Conservation (phyloP, 2,797 vertebrate species). For the Telmatherina bonti region DNA sequence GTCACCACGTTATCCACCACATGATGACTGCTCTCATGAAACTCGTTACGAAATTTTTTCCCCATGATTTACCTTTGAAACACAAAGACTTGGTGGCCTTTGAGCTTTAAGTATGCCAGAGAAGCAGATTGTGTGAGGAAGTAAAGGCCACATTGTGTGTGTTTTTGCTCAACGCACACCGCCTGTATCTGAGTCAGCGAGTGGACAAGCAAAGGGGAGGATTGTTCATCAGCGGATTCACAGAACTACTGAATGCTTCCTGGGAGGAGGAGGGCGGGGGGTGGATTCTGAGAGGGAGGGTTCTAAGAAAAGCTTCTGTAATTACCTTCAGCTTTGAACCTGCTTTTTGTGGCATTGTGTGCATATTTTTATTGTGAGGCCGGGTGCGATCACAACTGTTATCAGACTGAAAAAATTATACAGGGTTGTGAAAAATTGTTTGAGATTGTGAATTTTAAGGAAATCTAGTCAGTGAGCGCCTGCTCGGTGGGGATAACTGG, state of each 20-base stretch:
- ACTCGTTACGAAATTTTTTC: constrained; percentile 49
- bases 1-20: constrained; percentile 23
- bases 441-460: constrained; percentile 19
- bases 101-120: constrained; percentile 40
- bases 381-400: constrained; percentile 30
- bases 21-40: constrained; percentile 56
- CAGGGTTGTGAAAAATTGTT: constrained; percentile 12
- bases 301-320: constrained; percentile 87
- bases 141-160: constrained; percentile 55
- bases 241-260: constrained; percentile 84
- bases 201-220: constrained; percentile 77
- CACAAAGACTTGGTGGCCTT: constrained; percentile 61
- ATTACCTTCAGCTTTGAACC: constrained; percentile 87
- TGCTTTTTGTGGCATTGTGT: constrained; percentile 61
- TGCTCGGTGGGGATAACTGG: constrained; percentile 21
- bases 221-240: constrained; percentile 82
- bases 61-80: constrained; percentile 58
- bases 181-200: constrained; percentile 77
- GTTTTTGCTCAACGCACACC: constrained; percentile 59
- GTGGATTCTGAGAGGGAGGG: constrained; percentile 80
- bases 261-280: constrained; percentile 83
- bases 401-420: constrained; percentile 51
- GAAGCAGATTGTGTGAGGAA: constrained; percentile 49
- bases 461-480: constrained; percentile 24
- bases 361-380: constrained; percentile 38